A percentile compares a stretch with the other conserved stretches of the same genome.
Conservation (phyloP, 2,888 invertebrate genomes). For the Callimorpha dominula region DNA sequence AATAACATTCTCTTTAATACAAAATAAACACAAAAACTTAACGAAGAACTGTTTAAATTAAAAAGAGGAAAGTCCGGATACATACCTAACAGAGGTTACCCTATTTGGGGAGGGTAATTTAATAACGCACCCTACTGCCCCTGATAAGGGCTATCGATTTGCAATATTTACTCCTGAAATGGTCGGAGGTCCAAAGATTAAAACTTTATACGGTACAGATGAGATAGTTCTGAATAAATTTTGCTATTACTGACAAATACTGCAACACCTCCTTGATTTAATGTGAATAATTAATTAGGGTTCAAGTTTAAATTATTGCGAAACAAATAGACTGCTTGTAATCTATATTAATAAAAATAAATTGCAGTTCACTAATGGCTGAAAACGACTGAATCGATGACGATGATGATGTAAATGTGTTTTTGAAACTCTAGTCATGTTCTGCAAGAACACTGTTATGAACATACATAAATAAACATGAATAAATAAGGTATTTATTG, state of each 20-base stretch:
- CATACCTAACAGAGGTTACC: slow-evolving; percentile 37
- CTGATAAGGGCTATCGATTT: slow-evolving; percentile 75
- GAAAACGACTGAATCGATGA: no score
- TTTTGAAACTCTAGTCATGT: no score
- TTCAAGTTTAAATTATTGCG: no score
- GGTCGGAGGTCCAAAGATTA: slow-evolving; percentile 53
- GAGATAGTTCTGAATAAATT: slow-evolving; percentile 1
- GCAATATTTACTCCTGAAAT: slow-evolving; percentile 70
- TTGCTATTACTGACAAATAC: not conserved
- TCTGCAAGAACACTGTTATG: no score
- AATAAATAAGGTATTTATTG: no score
- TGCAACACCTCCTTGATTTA: not conserved
- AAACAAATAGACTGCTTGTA: no score
- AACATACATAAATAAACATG: no score
- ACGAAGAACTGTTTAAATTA: slow-evolving; percentile 21
- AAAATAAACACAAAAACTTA: slow-evolving; percentile 28
- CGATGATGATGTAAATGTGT: no score
- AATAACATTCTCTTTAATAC: slow-evolving; percentile 19
- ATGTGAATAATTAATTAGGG: no score
- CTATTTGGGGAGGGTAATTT: slow-evolving; percentile 66
- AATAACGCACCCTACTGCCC: slow-evolving; percentile 63
- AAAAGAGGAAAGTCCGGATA: slow-evolving; percentile 35
- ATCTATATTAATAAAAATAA: no score
- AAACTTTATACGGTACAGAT: slow-evolving; percentile 26
- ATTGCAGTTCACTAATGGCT: no score